Percentiles rank a stretch among this genome's conserved stretches.
Conservation (phyloP, 2,888 invertebrate genomes). For the Caenorhabditis sp. region DNA sequence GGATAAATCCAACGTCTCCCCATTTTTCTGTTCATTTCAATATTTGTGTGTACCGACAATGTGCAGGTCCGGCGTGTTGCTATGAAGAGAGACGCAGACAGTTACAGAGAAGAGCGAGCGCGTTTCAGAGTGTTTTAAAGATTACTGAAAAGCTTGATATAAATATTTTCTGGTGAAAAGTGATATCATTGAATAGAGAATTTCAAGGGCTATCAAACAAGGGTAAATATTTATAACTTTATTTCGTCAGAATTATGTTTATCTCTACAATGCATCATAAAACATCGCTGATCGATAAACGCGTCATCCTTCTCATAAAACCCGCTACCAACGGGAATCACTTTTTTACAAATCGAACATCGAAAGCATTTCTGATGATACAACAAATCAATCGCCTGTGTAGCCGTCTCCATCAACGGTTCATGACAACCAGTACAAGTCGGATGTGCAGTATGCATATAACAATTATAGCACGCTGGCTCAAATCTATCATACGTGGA, state of each 20-base stretch:
- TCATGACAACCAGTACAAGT: slow-evolving; percentile 23
- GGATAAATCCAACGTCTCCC: no score
- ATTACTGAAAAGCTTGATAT: no score
- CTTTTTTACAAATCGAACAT: slow-evolving; percentile 16
- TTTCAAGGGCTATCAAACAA: no score
- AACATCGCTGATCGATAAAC: slow-evolving; percentile 1
- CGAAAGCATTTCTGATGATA: slow-evolving; percentile 30
- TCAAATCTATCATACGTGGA: slow-evolving; percentile 6
- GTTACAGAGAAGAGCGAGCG: no score
- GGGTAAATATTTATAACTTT: no score
- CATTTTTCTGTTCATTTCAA: no score
- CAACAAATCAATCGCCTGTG: slow-evolving; percentile 11
- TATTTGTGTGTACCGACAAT: no score
- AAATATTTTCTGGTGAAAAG: no score
- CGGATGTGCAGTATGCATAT: slow-evolving; percentile 21
- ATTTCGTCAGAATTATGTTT: neutral
- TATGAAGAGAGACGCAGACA: no score
- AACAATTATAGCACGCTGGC: slow-evolving; percentile 26
- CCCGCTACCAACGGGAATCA: slow-evolving; percentile 16
- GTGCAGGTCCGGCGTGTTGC: no score
- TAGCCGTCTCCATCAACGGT: slow-evolving; percentile 14
- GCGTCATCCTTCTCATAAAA: slow-evolving; percentile 19
- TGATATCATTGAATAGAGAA: no score
- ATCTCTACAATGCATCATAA: neutral
- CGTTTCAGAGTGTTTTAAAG: no score